Conservation (phyloP, 2,888 invertebrate species). For the Ectobius pallidus region DNA sequence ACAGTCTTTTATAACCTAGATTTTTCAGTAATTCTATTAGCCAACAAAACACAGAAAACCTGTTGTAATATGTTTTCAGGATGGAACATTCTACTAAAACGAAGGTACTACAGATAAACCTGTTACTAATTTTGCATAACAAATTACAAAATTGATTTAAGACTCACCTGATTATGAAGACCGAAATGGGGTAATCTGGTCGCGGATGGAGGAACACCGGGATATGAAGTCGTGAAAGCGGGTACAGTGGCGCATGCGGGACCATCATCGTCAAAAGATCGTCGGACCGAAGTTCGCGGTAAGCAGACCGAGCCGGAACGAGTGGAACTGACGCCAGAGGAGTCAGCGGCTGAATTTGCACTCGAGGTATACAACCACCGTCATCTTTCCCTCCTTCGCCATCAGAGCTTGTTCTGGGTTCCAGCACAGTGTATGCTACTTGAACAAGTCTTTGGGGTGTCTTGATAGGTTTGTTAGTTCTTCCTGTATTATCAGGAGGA, state of each 20-base stretch:
- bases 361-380: constrained; percentile 75
- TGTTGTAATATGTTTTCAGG: no score
- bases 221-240: constrained; percentile 86
- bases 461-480: constrained; percentile 57
- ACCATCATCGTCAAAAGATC: constrained; percentile 84
- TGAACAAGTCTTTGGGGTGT: constrained; percentile 77
- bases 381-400: constrained; percentile 54
- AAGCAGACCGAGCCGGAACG: constrained; percentile 78
- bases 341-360: constrained; percentile 67
- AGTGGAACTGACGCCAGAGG: constrained; percentile 68
- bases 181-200: constrained; percentile 68
- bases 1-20: no score
- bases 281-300: constrained; percentile 82
- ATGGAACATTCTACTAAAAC: no score
- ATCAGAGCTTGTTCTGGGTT: constrained; percentile 73
- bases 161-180: constrained; percentile 83
- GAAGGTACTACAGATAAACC: no score
- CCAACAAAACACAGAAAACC: no score
- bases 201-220: constrained; percentile 85
- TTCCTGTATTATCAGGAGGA: constrained; percentile 63
- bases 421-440: constrained; percentile 87
- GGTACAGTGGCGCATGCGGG: constrained; percentile 88
- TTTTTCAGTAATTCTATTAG: no score
- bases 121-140: no score
- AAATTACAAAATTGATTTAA: no score